phyloP scores from a whole-genome alignment of 2,888 invertebrate species.

The Calephelis perditalis region DNA sequence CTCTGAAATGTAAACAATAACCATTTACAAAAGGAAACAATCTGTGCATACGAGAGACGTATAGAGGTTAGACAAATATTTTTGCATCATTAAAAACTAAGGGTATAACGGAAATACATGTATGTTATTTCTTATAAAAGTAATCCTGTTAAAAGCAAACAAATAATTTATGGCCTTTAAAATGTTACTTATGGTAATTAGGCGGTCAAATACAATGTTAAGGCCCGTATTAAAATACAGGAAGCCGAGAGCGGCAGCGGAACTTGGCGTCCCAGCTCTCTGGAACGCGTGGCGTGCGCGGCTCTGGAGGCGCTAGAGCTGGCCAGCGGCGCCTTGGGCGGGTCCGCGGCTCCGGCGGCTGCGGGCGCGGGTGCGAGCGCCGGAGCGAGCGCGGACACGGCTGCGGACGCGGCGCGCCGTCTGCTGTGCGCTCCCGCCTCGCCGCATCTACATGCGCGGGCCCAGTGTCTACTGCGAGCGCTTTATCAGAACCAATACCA shows the following conservation, averaged over 20 bases:
- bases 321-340: slow-evolving; percentile 34
- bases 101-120: too few relatives aligned
- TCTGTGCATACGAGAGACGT: too few relatives aligned
- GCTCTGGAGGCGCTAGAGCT: slow-evolving; percentile 66
- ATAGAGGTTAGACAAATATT: too few relatives aligned
- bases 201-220: too few relatives aligned
- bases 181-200: too few relatives aligned
- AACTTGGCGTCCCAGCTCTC: slow-evolving; percentile 57
- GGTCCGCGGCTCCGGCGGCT: slow-evolving; percentile 54
- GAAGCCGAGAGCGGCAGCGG: slow-evolving; percentile 52
- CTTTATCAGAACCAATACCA: slow-evolving; percentile 88
- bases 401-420: slow-evolving; percentile 51
- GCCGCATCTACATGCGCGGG: slow-evolving; percentile 66
- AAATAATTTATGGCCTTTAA: too few relatives aligned
- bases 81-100: too few relatives aligned
- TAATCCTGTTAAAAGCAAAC: too few relatives aligned
- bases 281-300: slow-evolving; percentile 66
- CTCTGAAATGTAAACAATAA: too few relatives aligned
- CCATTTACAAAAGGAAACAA: too few relatives aligned
- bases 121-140: too few relatives aligned
- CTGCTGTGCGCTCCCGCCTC: slow-evolving; percentile 68
- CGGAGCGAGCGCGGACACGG: slow-evolving; percentile 48
- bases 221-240: slow-evolving; percentile 30
- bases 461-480: slow-evolving; percentile 90
- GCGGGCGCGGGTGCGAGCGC: slow-evolving; percentile 46